Conservation (phyloP, 2,888 invertebrate species). For the Oxycera nigricornis region DNA sequence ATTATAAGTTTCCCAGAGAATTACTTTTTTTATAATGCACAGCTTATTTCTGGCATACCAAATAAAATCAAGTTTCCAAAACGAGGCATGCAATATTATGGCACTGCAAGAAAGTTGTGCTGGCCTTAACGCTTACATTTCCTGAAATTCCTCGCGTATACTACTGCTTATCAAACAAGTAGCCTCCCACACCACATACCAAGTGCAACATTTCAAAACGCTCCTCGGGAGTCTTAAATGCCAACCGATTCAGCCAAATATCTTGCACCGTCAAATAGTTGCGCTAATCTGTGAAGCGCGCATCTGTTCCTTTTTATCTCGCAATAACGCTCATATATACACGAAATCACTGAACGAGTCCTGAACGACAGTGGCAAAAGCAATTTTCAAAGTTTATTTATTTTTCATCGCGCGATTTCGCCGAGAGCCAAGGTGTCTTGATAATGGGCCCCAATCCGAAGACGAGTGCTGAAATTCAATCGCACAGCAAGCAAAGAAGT, state of each 20-base stretch:
- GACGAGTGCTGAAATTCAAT: slow-evolving; percentile 22
- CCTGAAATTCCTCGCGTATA: too few relatives aligned
- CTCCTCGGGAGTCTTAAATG: not conserved
- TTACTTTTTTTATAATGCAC: too few relatives aligned
- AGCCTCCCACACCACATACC: too few relatives aligned
- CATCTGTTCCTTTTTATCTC: not conserved
- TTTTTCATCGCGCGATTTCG: not conserved
- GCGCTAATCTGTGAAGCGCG: slow-evolving; percentile 22
- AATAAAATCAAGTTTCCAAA: too few relatives aligned
- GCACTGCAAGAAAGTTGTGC: too few relatives aligned
- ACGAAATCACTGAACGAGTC: not conserved
- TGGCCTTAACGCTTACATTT: too few relatives aligned
- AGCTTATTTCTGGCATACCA: too few relatives aligned
- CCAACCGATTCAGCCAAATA: not conserved
- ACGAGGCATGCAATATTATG: too few relatives aligned
- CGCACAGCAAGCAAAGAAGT: slow-evolving; percentile 19
- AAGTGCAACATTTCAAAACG: not conserved
- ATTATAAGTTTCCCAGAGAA: too few relatives aligned
- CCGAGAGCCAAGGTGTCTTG: slow-evolving; percentile 28
- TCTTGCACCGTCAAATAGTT: slow-evolving; percentile 11
- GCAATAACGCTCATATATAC: not conserved
- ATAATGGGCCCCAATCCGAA: slow-evolving; percentile 30
- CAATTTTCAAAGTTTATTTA: not conserved
- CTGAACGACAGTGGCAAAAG: not conserved
- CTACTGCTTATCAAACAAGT: too few relatives aligned